Conservation (phyloP, 2,113 vertebrate genomes). For the Elephantulus edwardii region DNA sequence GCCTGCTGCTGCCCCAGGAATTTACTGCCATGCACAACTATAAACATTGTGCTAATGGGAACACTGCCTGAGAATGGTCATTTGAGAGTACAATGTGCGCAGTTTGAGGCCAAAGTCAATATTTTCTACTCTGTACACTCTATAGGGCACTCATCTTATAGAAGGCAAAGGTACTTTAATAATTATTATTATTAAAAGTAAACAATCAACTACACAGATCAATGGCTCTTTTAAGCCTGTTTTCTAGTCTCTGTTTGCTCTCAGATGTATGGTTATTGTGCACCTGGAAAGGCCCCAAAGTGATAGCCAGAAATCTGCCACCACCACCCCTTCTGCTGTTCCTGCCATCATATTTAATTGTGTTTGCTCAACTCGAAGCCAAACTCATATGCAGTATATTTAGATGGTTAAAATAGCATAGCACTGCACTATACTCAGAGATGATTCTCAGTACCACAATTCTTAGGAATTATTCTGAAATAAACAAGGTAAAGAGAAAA, state of each 20-base stretch:
- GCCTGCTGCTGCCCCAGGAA: constrained; percentile 43
- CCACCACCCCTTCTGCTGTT: constrained; percentile 76
- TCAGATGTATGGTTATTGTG: constrained; percentile 69
- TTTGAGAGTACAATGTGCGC: not conserved
- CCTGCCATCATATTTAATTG: constrained; percentile 74
- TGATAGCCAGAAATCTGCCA: constrained; percentile 71
- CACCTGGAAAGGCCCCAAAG: constrained; percentile 69
- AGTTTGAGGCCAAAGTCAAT: constrained; percentile 34
- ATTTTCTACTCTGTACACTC: constrained; percentile 37
- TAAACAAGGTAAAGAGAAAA: constrained; percentile 75
- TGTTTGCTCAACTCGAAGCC: constrained; percentile 76
- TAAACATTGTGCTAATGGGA: constrained; percentile 59
- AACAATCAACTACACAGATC: constrained; percentile 58
- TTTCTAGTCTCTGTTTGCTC: constrained; percentile 59
- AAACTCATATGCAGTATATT: constrained; percentile 78
- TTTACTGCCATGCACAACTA: constrained; percentile 54
- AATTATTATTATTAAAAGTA: constrained; percentile 64
- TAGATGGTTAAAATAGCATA: constrained; percentile 70
- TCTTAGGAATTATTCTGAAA: constrained; percentile 67
- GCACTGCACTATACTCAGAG: constrained; percentile 50
- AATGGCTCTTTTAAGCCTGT: constrained; percentile 30
- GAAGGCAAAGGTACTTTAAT: constrained; percentile 3
- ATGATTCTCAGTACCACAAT: constrained; percentile 68
- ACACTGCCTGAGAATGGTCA: constrained; percentile 19
- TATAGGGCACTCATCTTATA: constrained; percentile 2